phyloP scores from a whole-genome alignment of 2,888 invertebrate species.

The Gisinianus flammeolus region DNA sequence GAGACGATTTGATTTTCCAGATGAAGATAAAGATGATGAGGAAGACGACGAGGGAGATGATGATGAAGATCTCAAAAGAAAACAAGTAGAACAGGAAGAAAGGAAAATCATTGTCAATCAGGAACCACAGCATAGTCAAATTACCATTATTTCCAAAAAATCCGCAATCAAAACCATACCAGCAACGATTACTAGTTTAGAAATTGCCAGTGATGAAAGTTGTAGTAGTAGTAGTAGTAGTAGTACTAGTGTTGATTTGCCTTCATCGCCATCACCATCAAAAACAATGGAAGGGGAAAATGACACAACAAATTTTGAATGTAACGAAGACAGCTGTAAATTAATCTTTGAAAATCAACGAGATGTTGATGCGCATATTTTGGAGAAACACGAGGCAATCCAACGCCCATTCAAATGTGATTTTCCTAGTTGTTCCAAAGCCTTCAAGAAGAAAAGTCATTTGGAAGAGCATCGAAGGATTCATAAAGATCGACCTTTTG shows the following conservation, averaged over 20 bases:
- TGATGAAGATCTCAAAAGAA: no score
- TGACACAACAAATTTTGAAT: not conserved
- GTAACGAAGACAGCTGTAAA: slow-evolving; percentile 6
- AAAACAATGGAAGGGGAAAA: not conserved
- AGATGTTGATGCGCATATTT: not conserved
- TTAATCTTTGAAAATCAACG: not conserved
- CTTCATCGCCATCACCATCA: not conserved
- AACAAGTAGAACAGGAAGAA: no score
- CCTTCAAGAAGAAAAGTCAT: slow-evolving; percentile 11
- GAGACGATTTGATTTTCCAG: not conserved
- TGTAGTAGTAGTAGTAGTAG: not conserved
- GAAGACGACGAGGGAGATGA: no score
- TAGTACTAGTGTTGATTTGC: not conserved
- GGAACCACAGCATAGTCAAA: no score
- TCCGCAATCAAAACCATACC: not conserved
- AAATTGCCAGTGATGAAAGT: not conserved
- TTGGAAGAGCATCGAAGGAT: slow-evolving; percentile 5
- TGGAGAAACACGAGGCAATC: not conserved
- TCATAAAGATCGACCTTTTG: not conserved
- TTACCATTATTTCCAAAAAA: no score
- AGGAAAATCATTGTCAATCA: no score
- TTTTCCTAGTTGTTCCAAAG: not conserved
- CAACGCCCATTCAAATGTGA: not conserved
- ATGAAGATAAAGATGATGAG: no score
- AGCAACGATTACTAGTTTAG: not conserved